Evolutionary conservation across 2,113 vertebrate species (phyloP), one percentile per base, ranked within the genome.

Genomic region (Neogale vison): DNA sequence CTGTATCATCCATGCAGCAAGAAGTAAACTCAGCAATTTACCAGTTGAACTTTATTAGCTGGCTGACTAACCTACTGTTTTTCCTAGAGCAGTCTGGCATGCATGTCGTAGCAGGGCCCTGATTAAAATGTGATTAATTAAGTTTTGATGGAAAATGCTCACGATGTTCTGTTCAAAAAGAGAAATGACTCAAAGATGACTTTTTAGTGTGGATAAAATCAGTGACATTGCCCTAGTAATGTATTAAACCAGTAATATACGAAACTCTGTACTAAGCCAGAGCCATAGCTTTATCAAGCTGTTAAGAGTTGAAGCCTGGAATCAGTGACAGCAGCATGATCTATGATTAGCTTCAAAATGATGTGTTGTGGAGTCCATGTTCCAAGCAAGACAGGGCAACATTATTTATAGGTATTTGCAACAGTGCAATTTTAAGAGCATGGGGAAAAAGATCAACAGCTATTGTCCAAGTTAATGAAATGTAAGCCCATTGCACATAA

Each of bases 71-170:
- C 4, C 18, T 77, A 8, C 15, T 76, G 7, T 90, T 97, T 96
- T 94, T 15, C 24, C n/a, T 89, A 82, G 63, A 95, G 96, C 42
- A 90, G n/a, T 86, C 79, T 90, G 92, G 71, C 52, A 57, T 65
- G 36, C 31, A 69, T 61, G 82, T 96, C 95, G 93, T 95, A 67
- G 21, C 80, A 80, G 69, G 93, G 90, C 74, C 34, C 86, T 65
- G 87, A 93, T 96, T 92, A 95, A 36, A 91, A 81, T 95, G 21
- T 82, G 39, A 77, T 93, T 88, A 94, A 97, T 85, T 50, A 21
- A 26, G 67, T 96, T 93, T 95, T 91, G 92, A 77, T 96, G 34
- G 42, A 95, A 95, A 98, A 83, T 67, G 45, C 79, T 95, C 87
- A 86, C 4, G 3, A 86, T 82, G 42, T 18, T 85, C 63, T 92